A percentile compares a stretch with the other conserved stretches of the same genome.
Conservation (phyloP, 2,888 invertebrate species). For the Sesamia inferens region DNA sequence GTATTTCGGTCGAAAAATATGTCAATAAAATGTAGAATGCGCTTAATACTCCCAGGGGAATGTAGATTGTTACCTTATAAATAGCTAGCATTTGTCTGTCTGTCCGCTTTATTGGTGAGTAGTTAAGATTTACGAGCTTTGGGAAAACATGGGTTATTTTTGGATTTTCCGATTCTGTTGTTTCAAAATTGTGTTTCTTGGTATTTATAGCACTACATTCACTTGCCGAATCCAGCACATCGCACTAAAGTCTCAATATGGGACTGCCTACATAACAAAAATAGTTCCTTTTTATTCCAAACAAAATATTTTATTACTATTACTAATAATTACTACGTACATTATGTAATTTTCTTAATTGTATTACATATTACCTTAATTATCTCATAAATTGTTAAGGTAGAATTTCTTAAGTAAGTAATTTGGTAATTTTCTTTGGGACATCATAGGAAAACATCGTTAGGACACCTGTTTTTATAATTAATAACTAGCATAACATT, state of each 20-base stretch:
- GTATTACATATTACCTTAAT: no score
- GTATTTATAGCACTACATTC: neutral
- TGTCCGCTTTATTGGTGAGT: slow-evolving; percentile 82
- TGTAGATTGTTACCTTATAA: slow-evolving; percentile 81
- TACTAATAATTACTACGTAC: no score
- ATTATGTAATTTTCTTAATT: no score
- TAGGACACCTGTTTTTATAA: no score
- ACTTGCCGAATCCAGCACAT: neutral
- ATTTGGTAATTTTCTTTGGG: no score
- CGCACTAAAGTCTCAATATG: neutral
- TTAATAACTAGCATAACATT: no score
- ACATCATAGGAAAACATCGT: no score
- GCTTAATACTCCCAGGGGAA: slow-evolving; percentile 68
- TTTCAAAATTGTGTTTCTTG: slow-evolving; percentile 21
- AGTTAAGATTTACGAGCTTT: slow-evolving; percentile 78
- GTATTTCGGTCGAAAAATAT: slow-evolving; percentile 43
- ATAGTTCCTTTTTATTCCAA: no score
- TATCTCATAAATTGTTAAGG: no score
- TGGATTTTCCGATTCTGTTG: slow-evolving; percentile 27
- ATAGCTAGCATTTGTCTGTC: slow-evolving; percentile 81
- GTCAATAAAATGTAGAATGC: slow-evolving; percentile 54
- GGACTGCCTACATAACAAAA: no score
- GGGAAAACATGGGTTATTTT: slow-evolving; percentile 75
- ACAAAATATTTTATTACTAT: no score
- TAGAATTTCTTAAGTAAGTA: no score